phyloP scores from a whole-genome alignment of 2,797 vertebrate genomes.

The Phataginus tricuspis region DNA sequence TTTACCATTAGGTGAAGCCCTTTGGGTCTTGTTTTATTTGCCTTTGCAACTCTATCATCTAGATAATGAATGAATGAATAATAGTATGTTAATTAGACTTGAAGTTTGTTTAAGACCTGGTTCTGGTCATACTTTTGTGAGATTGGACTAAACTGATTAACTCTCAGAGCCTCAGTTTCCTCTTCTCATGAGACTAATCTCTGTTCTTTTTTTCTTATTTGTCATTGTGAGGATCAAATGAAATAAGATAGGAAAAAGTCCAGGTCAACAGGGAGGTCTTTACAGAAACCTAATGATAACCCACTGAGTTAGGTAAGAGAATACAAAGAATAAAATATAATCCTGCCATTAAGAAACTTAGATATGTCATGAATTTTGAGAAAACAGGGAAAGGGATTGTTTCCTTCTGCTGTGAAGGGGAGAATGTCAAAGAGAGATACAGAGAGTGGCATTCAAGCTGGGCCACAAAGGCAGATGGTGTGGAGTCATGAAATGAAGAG shows the following conservation, averaged over 20 bases:
- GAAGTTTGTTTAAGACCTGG: constrained; percentile 3
- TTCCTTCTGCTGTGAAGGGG: not conserved
- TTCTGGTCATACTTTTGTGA: not conserved
- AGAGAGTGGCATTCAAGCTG: not conserved
- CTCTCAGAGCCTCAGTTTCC: not conserved
- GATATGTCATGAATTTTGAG: not conserved
- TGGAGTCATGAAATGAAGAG: constrained; percentile 16
- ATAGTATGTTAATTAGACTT: not conserved
- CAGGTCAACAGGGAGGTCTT: not conserved
- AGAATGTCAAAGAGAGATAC: not conserved
- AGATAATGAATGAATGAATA: not conserved
- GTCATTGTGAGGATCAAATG: constrained; percentile 31
- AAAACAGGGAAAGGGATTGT: constrained; percentile 1
- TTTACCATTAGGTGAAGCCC: not conserved
- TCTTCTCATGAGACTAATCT: not conserved
- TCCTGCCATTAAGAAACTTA: constrained; percentile 4
- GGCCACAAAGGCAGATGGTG: not conserved
- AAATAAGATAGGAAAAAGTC: constrained; percentile 16
- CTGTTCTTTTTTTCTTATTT: not conserved
- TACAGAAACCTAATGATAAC: not conserved
- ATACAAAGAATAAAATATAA: constrained; percentile 11
- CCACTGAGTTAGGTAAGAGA: not conserved
- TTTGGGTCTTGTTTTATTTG: not conserved
- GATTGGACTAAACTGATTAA: not conserved
- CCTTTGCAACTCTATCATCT: not conserved